Evolutionary conservation across 2,888 invertebrate species (phyloP), one percentile per base, ranked within the genome.

Genomic region (Lycocerus yunnanus): DNA sequence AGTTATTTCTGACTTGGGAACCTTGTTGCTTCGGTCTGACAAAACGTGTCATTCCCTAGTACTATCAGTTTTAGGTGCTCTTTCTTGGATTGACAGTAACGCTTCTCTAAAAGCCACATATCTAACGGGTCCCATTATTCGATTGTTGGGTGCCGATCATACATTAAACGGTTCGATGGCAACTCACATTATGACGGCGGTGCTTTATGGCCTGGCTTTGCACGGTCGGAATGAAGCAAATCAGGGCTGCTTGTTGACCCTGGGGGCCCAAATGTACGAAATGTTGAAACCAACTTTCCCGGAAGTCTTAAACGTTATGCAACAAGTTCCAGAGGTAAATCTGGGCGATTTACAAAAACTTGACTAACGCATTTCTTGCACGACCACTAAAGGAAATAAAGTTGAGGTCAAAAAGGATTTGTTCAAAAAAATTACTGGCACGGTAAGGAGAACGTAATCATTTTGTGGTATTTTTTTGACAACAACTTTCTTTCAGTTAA

Each of bases 161-260:
- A 89, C 90, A 82, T 86, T 94, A 80, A 92, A 89, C 79, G 90
- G 90, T 78, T 91, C 90, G 78, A 91, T 93, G 86, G 93, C 93
- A 0, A 89, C 90, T 0, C 92, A 94, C 81, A 92, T 95, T 66
- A 92, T 96, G 86, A 91, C 92, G 0, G 92, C 94, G 1, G 92
- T 95, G 78, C 79, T 87, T 60, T 86, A 87, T 79, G 96, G 95
- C 66, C 89, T 97, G 77, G 93, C 95, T 78, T 88, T 93, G 76
- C 96, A 97, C 84, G 97, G 97, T 0, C 95, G 97, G 84, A 97
- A 97, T 85, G 97, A 97, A 82, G 92, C 94, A 11, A 95, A 95
- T 88, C 95, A 95, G 85, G 94, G 95, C 13, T 91, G 92, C 0
- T 87, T 97, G 63, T 89, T 96, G 5, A 93, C 93, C 5, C 89